Percentiles rank a stretch among this genome's conserved stretches.
These are phyloP conservation scores for Hydrozoanthus gracilis DNA, from an alignment of 92 coral and sea anemone species.

Conservation along the genomic window DNA sequence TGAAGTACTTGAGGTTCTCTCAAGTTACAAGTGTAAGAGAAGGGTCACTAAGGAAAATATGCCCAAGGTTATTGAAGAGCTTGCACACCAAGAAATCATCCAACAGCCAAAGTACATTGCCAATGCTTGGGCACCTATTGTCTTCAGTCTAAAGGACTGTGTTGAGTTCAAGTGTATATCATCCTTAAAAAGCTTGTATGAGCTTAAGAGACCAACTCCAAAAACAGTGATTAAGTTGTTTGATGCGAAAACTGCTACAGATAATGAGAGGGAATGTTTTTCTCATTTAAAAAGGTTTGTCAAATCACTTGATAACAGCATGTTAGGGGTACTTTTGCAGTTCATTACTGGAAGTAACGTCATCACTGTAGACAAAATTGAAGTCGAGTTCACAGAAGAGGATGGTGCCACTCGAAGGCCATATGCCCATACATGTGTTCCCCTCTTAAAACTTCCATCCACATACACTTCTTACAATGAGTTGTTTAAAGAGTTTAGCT, in stretches of 20 bases:
- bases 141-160: conserved; percentile 8
- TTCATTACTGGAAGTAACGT: conserved; percentile 41
- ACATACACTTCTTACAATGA: conserved; percentile 1
- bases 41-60: conserved; percentile 44
- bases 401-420: background rate
- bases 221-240: conserved; percentile 44
- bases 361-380: conserved; percentile 10
- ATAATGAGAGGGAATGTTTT: conserved; percentile 40
- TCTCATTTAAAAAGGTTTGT: conserved; percentile 53
- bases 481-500: background rate
- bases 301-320: conserved; percentile 42
- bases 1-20: conserved; percentile 46
- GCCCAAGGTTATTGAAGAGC: conserved; percentile 34
- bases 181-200: conserved; percentile 20
- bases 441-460: background rate
- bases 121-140: conserved; percentile 52
- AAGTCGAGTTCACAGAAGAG: background rate
- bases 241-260: conserved; percentile 9
- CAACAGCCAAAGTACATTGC: conserved; percentile 56
- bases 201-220: conserved; percentile 27
- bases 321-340: conserved; percentile 39
- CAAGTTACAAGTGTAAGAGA: conserved; percentile 53
- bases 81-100: conserved; percentile 56
- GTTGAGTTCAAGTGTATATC: conserved; percentile 27
- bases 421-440: conserved; percentile 6